Evolutionary conservation across 2,888 invertebrate genomes (phyloP), one percentile per base, ranked within the genome.

Genomic region (Gibbula magus): DNA sequence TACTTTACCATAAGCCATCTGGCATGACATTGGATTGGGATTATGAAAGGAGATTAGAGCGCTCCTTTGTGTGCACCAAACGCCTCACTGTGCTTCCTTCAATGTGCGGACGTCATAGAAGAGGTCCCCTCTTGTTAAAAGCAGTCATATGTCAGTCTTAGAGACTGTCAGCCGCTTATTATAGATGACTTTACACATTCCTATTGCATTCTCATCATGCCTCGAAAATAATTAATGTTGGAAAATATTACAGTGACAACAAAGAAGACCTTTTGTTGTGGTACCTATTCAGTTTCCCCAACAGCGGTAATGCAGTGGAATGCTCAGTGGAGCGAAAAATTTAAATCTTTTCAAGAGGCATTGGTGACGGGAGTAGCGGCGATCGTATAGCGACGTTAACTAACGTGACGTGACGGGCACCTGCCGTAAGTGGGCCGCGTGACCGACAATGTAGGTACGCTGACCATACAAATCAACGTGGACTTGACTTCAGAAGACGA

Each of bases 141-240:
- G 29, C 70, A 20, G 32, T 70, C 32, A 39, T 35, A 70, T 35
- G 70, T 35, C 39, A 70, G 18, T 18, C 20, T 70, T 70, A 70
- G 18, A 70, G 29, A 70, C 70, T 20, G 20, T 32, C n/a, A 70
- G 35, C 20, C 35, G 20, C 32, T 32, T 61, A 61, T 61, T 61
- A 18, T 61, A 61, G 29, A 70, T 70, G 70, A 70, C 70, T 70
- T 70, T 70, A 70, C 70, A 70, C 70, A 70, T 70, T 70, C 70
- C 70, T 10, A 16, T 70, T 7, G 20, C 70, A 70, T 70, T 70
- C 70, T 35, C 35, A 20, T 35, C 32, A 70, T 70, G 20, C 39
- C 39, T 70, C 20, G 16, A 39, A 70, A 35, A 70, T 70, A 70
- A 70, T 70, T 70, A 70, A 70, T 70, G 35, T 35, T 70, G 70